Base-by-base conservation (phyloP, 1,140 invertebrate species). In the Caenorhabditis brenneri region DNA sequence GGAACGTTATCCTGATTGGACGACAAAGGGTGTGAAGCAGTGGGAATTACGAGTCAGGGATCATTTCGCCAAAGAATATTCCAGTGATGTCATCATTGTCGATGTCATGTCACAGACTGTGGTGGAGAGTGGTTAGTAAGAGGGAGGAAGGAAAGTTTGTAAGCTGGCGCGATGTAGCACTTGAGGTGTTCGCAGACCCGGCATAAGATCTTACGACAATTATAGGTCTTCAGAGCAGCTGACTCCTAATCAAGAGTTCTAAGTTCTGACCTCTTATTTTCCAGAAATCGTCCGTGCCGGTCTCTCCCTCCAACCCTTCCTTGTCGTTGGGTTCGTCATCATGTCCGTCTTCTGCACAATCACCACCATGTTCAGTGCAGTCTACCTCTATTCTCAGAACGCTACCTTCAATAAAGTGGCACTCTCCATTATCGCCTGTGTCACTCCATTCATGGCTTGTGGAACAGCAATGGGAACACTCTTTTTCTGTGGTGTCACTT, bases 391-490 rank as follows among this genome's bases (percentile, higher is more conserved):
- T 7, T 74, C 65, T 74, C 65, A 74, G 42, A 74, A 42, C 10
- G 65, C 65, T 2, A 53, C 81, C n/a, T 89, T 84, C 58, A 79
- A 86, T 79, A 90, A 87, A 83, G 88, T 88, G 22, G 69, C 86
- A 5, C 46, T 89, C 9, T 86, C 88, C 0, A 27, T 88, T 15
- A 79, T 88, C 19, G 87, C 87, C 19, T 88, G 87, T 80, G 27
- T 89, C 9, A 86, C 82, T 39, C 88, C 88, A 22, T 89, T 89
- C 27, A 87, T 89, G 88, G 87, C 88, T 5, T 87, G 87, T 81
- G 86, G 87, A 39, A 88, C 88, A 15, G 88, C 88, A 46, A 78
- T 89, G 39, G 88, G 88, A 42, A 42, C 85, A 24, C 60, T 89
- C 16, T 89, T 90, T 69, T 88, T 87, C 58, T 65, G 33, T 36